Conservation (phyloP, 2,113 vertebrate genomes). For the Mustelus asterias region DNA sequence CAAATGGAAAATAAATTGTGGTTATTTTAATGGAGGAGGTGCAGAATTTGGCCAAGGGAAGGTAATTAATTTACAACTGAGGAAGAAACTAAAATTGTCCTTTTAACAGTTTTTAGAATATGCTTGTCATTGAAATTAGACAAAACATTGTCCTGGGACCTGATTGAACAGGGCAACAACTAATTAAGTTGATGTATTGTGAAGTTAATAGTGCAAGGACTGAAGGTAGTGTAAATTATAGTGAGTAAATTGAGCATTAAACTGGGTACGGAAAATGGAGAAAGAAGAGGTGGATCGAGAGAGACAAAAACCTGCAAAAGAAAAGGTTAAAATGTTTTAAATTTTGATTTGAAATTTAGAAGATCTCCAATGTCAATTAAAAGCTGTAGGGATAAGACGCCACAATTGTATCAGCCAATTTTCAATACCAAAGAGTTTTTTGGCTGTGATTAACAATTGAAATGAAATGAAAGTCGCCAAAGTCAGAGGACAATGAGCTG, state of each 20-base stretch:
- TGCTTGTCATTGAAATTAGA: not conserved
- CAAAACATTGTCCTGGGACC: not conserved
- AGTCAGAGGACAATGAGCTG: no score
- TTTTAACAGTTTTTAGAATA: no score
- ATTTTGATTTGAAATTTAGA: not conserved
- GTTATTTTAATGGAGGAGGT: not conserved
- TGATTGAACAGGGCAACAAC: not conserved
- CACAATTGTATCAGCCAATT: not conserved
- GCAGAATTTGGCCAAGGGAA: not conserved
- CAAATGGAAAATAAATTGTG: not conserved
- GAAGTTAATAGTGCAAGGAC: not conserved
- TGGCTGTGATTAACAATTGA: not conserved
- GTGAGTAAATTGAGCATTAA: not conserved
- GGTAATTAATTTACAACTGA: not conserved
- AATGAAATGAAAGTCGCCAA: no score
- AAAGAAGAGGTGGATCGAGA: not conserved
- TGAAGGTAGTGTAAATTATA: not conserved
- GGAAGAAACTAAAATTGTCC: not conserved
- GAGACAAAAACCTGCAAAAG: not conserved
- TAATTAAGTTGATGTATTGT: not conserved
- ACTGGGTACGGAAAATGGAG: not conserved
- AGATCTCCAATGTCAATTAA: not conserved
- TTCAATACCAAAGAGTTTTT: not conserved
- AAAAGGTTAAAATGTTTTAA: not conserved
- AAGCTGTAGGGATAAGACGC: not conserved